Base-by-base conservation (phyloP, 2,888 invertebrate species). In the Eulithis prunata region DNA sequence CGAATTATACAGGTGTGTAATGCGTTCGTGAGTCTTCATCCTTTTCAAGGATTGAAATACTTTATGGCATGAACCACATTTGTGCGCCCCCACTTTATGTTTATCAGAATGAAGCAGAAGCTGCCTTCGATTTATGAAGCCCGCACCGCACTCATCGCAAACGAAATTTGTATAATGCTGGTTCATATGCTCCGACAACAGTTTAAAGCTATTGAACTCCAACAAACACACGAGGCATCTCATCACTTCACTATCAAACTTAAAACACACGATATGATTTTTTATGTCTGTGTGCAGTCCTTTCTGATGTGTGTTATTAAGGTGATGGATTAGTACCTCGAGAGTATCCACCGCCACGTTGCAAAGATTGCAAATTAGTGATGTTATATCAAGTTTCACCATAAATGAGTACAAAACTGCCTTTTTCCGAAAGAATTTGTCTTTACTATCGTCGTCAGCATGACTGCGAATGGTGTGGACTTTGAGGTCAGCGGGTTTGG, bases 41-140 rank as follows among this genome's bases (percentile, higher is more conserved):
- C 92, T 91, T 36, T 87, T 80, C 11, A 85, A 79, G 0, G 91
- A 92, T n/a, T 90, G 88, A 61, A 94, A 94, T 0, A 89, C 85
- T 76, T 94, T 94, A 0, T 88, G 79, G 66, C 94, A 94, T 7
- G 78, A 71, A 36, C 81, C 78, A 57, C 90, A 90, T 57, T 82
- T 79, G 69, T 86, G 89, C 0, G 79, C 77, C 0, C 88, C 88
- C 0, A 77, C 74, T 60, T 87, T 83, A 62, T 89, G 88, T 0
- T 79, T 83, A 51, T 84, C 80, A 0, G 78, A 78, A 65, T 90
- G 90, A 10, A 82, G 77, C 0, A 80, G 69, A 0, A 88, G 70
- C n/a, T 84, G 84, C 14, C 80, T 82, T 21, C 82, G 80, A 32
- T 82, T 85, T 0, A 89, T 84, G 47, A 89, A 90, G 0, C 89